Base-by-base conservation (phyloP, 1,140 invertebrate species). In the Conus ventricosus region DNA sequence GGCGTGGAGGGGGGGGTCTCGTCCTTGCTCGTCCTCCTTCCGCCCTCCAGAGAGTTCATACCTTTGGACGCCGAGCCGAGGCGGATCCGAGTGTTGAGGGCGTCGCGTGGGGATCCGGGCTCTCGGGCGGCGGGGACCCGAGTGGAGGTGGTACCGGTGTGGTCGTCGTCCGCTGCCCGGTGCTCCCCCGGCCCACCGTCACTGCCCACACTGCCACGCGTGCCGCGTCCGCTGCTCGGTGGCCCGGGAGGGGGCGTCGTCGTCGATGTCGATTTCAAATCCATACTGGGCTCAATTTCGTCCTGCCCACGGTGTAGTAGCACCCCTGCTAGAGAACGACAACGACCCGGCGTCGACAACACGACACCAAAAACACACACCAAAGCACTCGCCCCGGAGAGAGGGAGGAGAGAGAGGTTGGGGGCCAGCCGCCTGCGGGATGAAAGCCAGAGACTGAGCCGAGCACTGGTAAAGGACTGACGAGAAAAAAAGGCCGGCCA, bases 21-120 rank as follows among this genome's bases (percentile, higher is more conserved):
- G 4, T 88, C 89, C 39, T 63, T 83, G 55, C 87, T 78, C 20
- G 67, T 71, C 67, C 23, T 71, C 67, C 67, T 71, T 71, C 82
- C 57, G 53, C 76, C 84, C 17, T 75, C 78, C 23, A 81, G 20
- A 6, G 82, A 57, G 82, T 10, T 83, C 82, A 83, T 83, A 23
- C n/a, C 60, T 85, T 88, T 13, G 86, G 54, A 71, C 88, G 92
- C 91, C 63, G 91, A 85, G 13, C 87, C 90, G 89, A 89, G 92
- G 53, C 94, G 93, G 78, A 94, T 39, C 39, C 85, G 75, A 93
- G 93, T 20, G 87, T 90, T 7, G 93, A 93, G 39, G 39, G 13
- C 94, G 80, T 87, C 94, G 93, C 82, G 88, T 94, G 80, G 94
- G 90, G 15, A 94, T 87, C 71, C 94, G 93, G 91, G 94, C 93